Percentiles rank a stretch among this genome's conserved stretches.
phyloP scores from a whole-genome alignment of 2,888 invertebrate species.

The Thelaira solivaga region DNA sequence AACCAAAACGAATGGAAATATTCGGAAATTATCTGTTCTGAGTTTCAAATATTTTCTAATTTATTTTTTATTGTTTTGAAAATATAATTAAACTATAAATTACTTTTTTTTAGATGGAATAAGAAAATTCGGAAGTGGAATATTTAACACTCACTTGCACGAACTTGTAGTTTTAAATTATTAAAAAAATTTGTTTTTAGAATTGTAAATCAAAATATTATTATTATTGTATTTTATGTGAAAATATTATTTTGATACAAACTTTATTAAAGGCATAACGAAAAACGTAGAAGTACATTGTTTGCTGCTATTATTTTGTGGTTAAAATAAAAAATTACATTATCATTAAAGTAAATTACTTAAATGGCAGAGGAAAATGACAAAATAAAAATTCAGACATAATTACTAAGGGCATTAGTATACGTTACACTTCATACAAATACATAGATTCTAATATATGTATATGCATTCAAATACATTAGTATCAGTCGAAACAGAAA shows the following conservation, averaged over 20 bases:
- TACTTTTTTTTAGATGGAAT: too few species aligned
- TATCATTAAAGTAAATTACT: constrained; percentile 62
- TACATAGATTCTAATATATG: background rate
- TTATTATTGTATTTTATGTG: too few species aligned
- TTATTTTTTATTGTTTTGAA: too few species aligned
- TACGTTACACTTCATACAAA: constrained; percentile 48
- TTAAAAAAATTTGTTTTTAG: too few species aligned
- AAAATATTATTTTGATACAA: background rate
- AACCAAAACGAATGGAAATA: too few species aligned
- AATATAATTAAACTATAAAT: too few species aligned
- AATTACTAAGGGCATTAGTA: constrained; percentile 65
- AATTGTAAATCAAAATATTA: too few species aligned
- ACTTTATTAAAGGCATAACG: background rate
- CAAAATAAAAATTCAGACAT: constrained; percentile 61
- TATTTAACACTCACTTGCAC: too few species aligned
- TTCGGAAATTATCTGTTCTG: too few species aligned
- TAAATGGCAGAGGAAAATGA: constrained; percentile 57
- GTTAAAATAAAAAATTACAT: constrained; percentile 60
- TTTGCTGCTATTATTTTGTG: constrained; percentile 39
- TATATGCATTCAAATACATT: constrained; percentile 4
- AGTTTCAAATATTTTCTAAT: too few species aligned
- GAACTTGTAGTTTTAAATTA: too few species aligned
- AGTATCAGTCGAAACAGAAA: constrained; percentile 18
- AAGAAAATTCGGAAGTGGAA: too few species aligned
- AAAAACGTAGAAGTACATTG: background rate